Evolutionary conservation across 2,797 vertebrate species (phyloP).

Genomic region (Spinus olivaceus): DNA sequence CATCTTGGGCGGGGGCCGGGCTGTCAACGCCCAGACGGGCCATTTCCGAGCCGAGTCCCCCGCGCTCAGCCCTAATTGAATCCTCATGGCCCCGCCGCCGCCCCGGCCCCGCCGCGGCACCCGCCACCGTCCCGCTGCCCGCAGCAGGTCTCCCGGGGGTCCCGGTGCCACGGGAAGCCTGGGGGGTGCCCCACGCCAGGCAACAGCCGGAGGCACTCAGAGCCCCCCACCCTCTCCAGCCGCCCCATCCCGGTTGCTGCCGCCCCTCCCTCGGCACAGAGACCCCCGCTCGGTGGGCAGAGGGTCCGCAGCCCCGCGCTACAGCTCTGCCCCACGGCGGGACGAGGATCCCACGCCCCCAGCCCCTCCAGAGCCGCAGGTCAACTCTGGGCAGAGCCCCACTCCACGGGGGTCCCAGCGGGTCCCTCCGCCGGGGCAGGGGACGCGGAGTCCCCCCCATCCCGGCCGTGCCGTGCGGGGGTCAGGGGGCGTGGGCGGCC

Average conservation of each 20-base stretch:
- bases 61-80: constrained; percentile 67
- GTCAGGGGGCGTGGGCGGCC: neutral
- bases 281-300: neutral
- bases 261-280: neutral
- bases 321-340: too few relatives aligned
- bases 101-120: neutral
- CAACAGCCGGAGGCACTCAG: fast-evolving
- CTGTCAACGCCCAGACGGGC: constrained; percentile 88
- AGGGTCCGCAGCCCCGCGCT: neutral
- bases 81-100: constrained; percentile 57
- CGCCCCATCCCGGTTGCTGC: fast-evolving
- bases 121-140: neutral
- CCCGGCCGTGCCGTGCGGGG: neutral
- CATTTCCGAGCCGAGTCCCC: constrained; percentile 76
- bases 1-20: constrained; percentile 80
- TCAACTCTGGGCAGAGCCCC: fast-evolving
- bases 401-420: neutral
- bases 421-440: neutral
- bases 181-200: neutral
- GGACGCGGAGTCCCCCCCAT: neutral
- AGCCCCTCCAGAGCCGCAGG: neutral
- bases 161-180: neutral
- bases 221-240: neutral
- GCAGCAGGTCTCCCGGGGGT: fast-evolving
- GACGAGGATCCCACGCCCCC: neutral